Conservation (phyloP, 2,113 vertebrate species). For the Urocitellus parryii region DNA sequence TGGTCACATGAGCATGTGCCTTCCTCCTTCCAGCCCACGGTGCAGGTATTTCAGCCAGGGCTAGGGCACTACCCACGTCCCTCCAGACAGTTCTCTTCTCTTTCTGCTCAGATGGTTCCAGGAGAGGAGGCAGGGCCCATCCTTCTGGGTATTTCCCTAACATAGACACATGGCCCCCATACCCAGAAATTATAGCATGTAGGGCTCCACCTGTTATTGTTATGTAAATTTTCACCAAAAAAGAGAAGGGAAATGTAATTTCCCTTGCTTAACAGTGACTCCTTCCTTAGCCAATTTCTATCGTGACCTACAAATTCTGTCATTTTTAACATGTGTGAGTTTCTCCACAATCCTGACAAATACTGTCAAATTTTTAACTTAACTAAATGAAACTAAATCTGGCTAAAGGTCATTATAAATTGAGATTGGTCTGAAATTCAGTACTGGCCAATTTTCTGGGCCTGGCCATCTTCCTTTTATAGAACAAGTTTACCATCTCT, state of each 20-base stretch:
- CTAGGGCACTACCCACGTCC: neutral
- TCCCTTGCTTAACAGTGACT: neutral
- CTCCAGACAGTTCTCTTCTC: neutral
- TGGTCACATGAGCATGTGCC: neutral
- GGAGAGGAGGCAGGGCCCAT: neutral
- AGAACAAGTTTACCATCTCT: neutral
- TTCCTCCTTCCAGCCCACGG: neutral
- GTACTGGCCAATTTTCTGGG: neutral
- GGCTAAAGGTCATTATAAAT: neutral
- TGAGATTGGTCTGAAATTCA: neutral
- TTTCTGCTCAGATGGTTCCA: neutral
- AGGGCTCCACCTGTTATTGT: neutral
- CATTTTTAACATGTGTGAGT: neutral
- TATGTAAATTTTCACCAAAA: neutral
- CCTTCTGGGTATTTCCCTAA: neutral
- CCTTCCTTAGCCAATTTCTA: neutral
- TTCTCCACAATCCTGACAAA: neutral
- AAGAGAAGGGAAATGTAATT: neutral
- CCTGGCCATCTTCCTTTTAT: neutral
- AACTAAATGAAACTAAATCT: neutral
- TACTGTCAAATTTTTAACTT: neutral
- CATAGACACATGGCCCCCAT: neutral
- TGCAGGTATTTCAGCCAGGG: neutral
- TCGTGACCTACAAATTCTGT: neutral
- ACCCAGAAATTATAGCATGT: neutral